phyloP scores from a whole-genome alignment of 2,113 vertebrate genomes.

The Solenodon paradoxus region DNA sequence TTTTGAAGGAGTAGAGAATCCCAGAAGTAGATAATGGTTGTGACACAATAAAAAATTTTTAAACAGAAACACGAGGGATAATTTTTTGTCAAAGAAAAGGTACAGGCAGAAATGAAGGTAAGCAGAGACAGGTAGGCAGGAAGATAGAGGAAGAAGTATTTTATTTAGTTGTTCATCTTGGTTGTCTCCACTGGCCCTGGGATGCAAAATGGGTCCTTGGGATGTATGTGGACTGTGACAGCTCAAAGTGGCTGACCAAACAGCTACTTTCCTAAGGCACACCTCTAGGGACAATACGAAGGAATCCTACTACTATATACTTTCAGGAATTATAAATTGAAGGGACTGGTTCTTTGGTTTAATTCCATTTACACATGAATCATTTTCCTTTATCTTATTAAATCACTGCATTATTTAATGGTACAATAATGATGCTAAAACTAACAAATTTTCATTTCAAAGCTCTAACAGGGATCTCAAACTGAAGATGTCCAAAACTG shows the following conservation, averaged over 20 bases:
- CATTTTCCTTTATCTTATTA: neutral
- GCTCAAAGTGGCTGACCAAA: too few species aligned
- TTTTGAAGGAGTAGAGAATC: neutral
- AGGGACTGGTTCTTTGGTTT: neutral
- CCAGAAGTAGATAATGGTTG: neutral
- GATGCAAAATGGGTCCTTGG: too few species aligned
- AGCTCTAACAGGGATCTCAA: neutral
- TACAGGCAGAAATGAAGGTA: too few species aligned
- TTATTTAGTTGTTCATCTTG: too few species aligned
- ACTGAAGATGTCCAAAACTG: neutral
- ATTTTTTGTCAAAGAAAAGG: too few species aligned
- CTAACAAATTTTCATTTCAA: neutral
- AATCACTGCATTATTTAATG: neutral
- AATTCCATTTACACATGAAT: slow-evolving; percentile 17
- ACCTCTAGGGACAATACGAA: too few species aligned
- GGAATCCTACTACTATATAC: neutral
- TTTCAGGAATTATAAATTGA: neutral
- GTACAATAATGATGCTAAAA: neutral
- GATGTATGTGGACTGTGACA: too few species aligned
- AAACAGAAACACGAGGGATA: neutral
- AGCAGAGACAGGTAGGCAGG: too few species aligned
- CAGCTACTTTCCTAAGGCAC: too few species aligned
- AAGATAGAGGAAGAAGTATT: too few species aligned
- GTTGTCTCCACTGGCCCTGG: too few species aligned
- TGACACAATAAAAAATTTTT: neutral